Evolutionary conservation across 2,797 vertebrate genomes (phyloP).

Genomic region (Eulemur coronatus): DNA sequence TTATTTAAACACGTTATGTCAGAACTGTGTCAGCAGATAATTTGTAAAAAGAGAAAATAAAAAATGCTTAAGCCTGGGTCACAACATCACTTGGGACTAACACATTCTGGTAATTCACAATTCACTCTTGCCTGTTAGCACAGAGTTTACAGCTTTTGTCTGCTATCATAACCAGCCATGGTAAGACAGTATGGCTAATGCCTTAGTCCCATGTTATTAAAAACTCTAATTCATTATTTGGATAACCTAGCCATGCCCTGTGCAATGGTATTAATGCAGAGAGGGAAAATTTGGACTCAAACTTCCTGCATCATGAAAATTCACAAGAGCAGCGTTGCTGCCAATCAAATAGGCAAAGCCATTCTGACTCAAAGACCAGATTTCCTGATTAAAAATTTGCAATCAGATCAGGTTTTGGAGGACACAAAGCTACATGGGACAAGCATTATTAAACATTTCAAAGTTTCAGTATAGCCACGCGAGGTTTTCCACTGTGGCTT

Average conservation of each 20-base stretch:
- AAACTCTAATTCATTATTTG: slow-evolving; percentile 59
- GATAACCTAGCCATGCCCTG: slow-evolving; percentile 24
- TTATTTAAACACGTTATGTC: neutral
- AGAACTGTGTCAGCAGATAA: neutral
- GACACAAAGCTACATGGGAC: neutral
- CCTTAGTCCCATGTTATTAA: slow-evolving; percentile 57
- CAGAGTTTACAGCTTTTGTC: slow-evolving; percentile 41
- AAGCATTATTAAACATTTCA: slow-evolving; percentile 48
- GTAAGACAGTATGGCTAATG: slow-evolving; percentile 37
- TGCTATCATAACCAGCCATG: slow-evolving; percentile 50
- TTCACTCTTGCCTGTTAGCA: slow-evolving; percentile 45
- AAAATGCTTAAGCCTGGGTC: neutral
- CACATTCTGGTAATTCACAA: slow-evolving; percentile 37
- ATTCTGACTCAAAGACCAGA: slow-evolving; percentile 54
- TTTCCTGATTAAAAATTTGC: slow-evolving; percentile 58
- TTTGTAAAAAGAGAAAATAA: neutral
- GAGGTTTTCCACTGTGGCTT: slow-evolving; percentile 18
- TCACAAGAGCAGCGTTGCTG: slow-evolving; percentile 53
- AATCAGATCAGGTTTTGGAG: slow-evolving; percentile 42
- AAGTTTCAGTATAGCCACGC: neutral
- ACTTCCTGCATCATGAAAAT: slow-evolving; percentile 64
- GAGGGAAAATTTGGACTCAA: slow-evolving; percentile 31
- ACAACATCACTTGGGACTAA: neutral
- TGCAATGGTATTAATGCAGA: slow-evolving; percentile 28
- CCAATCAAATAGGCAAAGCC: slow-evolving; percentile 24